Evolutionary conservation across 2,888 invertebrate genomes (phyloP), one percentile per base, ranked within the genome.

Genomic region (Bugulina stolonifera): DNA sequence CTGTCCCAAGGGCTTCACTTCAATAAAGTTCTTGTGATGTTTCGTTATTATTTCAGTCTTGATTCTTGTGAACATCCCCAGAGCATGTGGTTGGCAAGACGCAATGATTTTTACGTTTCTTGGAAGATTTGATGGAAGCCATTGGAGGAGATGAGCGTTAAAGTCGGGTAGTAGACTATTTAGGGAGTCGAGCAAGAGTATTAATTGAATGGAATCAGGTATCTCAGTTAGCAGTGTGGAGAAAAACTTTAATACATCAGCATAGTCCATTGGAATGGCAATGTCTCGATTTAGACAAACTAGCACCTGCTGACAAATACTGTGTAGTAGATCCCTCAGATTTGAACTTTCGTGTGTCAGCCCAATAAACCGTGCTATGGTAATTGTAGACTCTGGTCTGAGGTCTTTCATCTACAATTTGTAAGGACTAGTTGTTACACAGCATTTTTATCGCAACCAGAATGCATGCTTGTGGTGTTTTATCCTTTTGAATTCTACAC

Each of bases 71-170:
- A 80, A 73, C 22, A 81, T 75, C 25, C 75, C 74, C 35, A 79
- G 76, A 32, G 75, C 72, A n/a, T 74, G 74, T 2, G 78, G 74
- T 23, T 78, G 74, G 2, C 78, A 77, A 18, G 80, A 78, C 3
- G 82, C 54, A 54, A 84, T 74, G 1, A 83, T 74, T 75, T 81
- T 81, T 0, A 82, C 79, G 75, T 83, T 81, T n/a, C 74, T 71
- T 5, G 76, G 77, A 43, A 83, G 74, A 1, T 54, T 76, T 74
- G 22, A 78, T 18, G 73, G 78, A 75, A 77, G 77, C 82, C 74
- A 83, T 57, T 73, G 54, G 29, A 77, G 72, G 25, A 71, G 29
- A 55, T 75, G 72, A 1, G 75, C 75, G 23, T 73, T 71, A 73
- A 74, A 73, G 27, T 76, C 72, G 1, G 75, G 71, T 23, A 69